Percentiles rank a stretch among this genome's conserved stretches.
Conservation (phyloP, 1,140 invertebrate genomes). For the Caenorhabditis remanei region DNA sequence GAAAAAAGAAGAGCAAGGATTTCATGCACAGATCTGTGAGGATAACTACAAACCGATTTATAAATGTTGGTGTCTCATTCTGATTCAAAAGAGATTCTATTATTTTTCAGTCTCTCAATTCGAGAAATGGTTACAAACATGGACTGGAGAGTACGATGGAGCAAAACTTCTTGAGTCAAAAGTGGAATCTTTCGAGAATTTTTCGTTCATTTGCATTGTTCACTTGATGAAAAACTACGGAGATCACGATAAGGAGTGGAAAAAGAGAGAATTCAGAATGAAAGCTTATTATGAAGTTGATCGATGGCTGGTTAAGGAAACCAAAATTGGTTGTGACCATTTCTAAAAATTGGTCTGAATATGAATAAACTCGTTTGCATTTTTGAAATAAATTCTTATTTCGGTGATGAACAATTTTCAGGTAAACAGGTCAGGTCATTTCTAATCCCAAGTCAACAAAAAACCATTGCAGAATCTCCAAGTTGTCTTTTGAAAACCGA, state of each 20-base stretch:
- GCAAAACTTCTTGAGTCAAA: not conserved
- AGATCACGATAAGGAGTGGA: not conserved
- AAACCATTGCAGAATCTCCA: too few relatives aligned
- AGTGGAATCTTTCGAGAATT: constrained; percentile 19
- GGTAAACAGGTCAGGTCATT: too few relatives aligned
- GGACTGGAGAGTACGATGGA: not conserved
- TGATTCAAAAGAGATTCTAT: not conserved
- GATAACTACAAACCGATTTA: constrained; percentile 5
- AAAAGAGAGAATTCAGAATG: constrained; percentile 1
- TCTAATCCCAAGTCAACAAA: too few relatives aligned
- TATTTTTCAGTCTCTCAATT: constrained; percentile 16
- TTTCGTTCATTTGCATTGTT: constrained; percentile 4
- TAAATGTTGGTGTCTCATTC: not conserved
- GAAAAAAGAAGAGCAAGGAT: constrained; percentile 5
- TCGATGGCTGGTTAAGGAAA: constrained; percentile 5
- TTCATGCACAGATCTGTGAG: constrained; percentile 24
- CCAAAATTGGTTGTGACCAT: constrained; percentile 20
- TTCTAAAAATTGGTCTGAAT: not conserved
- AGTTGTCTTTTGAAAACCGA: too few relatives aligned
- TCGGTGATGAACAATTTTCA: too few relatives aligned
- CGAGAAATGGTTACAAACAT: not conserved
- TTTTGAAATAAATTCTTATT: too few relatives aligned
- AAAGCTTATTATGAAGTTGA: not conserved
- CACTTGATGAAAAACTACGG: constrained; percentile 8
- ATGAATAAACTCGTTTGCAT: not conserved